Conservation (phyloP, 2,888 invertebrate species). For the Odontocerum albicorne region DNA sequence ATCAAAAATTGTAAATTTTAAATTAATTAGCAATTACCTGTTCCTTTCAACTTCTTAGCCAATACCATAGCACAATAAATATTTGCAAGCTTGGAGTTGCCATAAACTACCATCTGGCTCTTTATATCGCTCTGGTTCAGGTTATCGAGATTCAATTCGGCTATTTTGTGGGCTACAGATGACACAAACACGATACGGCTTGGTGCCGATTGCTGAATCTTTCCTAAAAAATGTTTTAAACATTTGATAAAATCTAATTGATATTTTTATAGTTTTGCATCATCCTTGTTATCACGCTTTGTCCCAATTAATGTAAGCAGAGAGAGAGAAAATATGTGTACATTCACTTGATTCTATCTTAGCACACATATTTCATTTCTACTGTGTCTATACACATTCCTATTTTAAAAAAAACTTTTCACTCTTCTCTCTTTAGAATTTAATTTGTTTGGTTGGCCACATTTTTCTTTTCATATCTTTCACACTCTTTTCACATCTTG, state of each 20-base stretch:
- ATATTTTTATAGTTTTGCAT: too few species aligned
- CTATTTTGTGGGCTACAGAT: slow-evolving; percentile 57
- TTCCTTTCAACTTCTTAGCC: slow-evolving; percentile 17
- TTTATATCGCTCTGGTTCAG: slow-evolving; percentile 53
- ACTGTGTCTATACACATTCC: too few species aligned
- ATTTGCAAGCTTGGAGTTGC: slow-evolving; percentile 18
- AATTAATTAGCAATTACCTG: slow-evolving; percentile 8
- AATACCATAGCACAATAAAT: slow-evolving; percentile 16
- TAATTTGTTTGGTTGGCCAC: too few species aligned
- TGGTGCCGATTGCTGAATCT: slow-evolving; percentile 49
- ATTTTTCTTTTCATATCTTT: too few species aligned
- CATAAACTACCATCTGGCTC: neutral
- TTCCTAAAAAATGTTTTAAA: slow-evolving; percentile 9
- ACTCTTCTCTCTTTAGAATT: too few species aligned
- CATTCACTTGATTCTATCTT: too few species aligned
- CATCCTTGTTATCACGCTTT: too few species aligned
- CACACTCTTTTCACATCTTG: too few species aligned
- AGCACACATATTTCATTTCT: too few species aligned
- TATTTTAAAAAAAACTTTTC: too few species aligned
- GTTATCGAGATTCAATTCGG: slow-evolving; percentile 47
- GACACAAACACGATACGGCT: slow-evolving; percentile 68
- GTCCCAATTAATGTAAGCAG: too few species aligned
- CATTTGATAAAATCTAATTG: neutral
- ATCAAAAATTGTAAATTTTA: neutral
- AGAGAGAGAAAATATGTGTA: too few species aligned